Percentiles rank a stretch among this genome's conserved stretches.
Conservation (phyloP, 2,888 invertebrate species). For the Neoitamus cyanurus region DNA sequence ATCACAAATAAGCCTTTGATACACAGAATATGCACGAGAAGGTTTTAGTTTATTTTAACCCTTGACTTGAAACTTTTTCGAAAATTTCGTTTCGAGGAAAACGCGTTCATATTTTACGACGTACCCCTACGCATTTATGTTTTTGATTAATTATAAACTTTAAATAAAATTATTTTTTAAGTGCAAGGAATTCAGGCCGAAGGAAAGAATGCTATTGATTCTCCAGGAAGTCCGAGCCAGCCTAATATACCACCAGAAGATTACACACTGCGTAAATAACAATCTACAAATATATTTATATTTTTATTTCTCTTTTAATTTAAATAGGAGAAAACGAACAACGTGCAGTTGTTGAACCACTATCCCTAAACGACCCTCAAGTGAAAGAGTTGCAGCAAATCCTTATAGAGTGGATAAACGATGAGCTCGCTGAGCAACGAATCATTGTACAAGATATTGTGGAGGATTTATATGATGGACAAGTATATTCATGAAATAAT, state of each 20-base stretch:
- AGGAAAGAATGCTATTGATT: constrained; percentile 96
- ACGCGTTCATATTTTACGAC: no score
- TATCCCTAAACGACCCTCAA: constrained; percentile 87
- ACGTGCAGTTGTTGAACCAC: constrained; percentile 92
- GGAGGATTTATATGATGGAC: constrained; percentile 98
- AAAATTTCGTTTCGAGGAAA: no score
- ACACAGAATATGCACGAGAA: no score
- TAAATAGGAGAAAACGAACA: constrained; percentile 93
- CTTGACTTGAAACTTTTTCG: no score
- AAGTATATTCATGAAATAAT: constrained; percentile 68
- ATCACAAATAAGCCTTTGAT: no score
- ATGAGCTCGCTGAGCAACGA: constrained; percentile 93
- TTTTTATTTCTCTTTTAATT: background rate
- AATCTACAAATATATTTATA: background rate
- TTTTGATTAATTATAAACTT: background rate
- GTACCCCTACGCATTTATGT: background rate
- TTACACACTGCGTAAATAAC: constrained; percentile 84
- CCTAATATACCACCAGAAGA: constrained; percentile 93
- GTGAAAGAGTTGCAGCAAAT: constrained; percentile 86
- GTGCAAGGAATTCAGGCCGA: constrained; percentile 96
- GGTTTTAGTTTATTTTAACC: no score
- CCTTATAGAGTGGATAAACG: constrained; percentile 98
- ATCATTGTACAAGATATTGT: constrained; percentile 97
- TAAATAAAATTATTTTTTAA: constrained; percentile 63
- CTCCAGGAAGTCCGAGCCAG: constrained; percentile 90